A percentile compares a stretch with the other conserved stretches of the same genome.
Conservation (phyloP, 35 echinoderm and acorn worm genomes). For the Holothuria glaberrima region DNA sequence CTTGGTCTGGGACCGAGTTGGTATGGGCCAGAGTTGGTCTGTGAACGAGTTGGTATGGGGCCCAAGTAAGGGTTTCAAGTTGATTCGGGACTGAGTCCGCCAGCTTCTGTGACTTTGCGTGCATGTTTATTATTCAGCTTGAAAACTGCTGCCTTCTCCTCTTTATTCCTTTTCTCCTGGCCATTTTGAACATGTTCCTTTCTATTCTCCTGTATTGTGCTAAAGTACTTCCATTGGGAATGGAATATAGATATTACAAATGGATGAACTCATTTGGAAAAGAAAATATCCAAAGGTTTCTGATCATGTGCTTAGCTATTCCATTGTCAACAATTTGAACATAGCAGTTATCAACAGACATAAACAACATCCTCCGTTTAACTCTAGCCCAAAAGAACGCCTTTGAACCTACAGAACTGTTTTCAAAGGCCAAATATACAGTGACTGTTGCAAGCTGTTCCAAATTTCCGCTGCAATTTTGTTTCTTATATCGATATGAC, state of each 20-base stretch:
- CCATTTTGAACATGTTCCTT: neutral
- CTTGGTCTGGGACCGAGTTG: too few species aligned
- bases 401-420: neutral
- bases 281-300: neutral
- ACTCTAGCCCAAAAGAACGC: neutral
- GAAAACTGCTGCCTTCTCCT: neutral
- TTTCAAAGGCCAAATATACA: neutral
- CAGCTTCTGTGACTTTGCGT: neutral
- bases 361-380: neutral
- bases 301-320: neutral
- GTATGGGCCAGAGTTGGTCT: too few species aligned
- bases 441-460: neutral
- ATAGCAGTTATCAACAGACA: neutral
- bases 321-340: neutral
- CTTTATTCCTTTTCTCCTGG: constrained; percentile 10
- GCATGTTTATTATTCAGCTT: constrained; percentile 4
- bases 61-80: too few species aligned
- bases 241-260: neutral
- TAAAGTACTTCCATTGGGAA: neutral
- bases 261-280: neutral
- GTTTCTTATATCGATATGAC: neutral
- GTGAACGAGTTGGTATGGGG: too few species aligned
- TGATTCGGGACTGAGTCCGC: too few species aligned
- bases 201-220: neutral
- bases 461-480: neutral